A percentile compares a stretch with the other conserved stretches of the same genome.
Evolutionary conservation across 2,888 invertebrate species (phyloP).

Genomic region (Nemapogon koenigi): DNA sequence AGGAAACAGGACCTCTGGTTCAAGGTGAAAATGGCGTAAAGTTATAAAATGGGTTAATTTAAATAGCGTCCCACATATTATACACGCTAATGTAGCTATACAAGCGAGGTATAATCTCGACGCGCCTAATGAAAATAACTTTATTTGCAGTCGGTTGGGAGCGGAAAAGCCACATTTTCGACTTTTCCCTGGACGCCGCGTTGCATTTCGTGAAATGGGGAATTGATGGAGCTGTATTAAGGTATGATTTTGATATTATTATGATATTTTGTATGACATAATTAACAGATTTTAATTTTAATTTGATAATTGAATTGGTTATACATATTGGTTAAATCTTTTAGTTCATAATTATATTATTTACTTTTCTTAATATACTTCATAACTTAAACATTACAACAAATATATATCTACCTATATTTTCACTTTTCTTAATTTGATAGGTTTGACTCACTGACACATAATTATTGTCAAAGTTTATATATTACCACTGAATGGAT

Average conservation of each 20-base stretch:
- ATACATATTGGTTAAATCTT: background rate
- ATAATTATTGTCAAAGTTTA: too few species aligned
- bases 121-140: conserved; percentile 38
- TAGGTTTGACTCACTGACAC: too few species aligned
- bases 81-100: too few species aligned
- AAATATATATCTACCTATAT: too few species aligned
- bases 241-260: background rate
- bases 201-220: background rate
- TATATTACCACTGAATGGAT: too few species aligned
- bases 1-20: too few species aligned
- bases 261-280: background rate
- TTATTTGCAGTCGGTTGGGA: background rate
- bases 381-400: too few species aligned
- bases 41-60: too few species aligned
- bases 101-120: conserved; percentile 44
- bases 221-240: background rate
- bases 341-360: background rate
- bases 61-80: too few species aligned
- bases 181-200: conserved; percentile 3
- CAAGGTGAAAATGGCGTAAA: too few species aligned
- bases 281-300: background rate
- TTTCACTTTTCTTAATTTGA: too few species aligned
- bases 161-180: conserved; percentile 5
- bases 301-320: background rate
- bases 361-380: too few species aligned